Evolutionary conservation across 2,888 invertebrate genomes (phyloP), one percentile per base, ranked within the genome.

Genomic region (Diplolepis rosae): DNA sequence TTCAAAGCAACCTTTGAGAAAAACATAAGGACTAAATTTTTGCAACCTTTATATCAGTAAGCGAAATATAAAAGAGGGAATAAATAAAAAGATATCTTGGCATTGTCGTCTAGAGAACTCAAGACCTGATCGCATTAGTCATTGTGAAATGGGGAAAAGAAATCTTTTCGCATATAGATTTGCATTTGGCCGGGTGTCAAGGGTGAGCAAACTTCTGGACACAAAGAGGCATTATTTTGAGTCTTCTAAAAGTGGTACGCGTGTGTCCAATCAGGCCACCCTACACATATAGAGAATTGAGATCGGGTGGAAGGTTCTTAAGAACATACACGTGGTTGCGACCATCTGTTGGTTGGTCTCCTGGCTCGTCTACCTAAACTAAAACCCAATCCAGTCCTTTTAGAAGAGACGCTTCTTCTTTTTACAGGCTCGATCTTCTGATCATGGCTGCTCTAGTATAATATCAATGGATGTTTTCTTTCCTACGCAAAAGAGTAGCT

Each of bases 341-440:
- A 84, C 84, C 85, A 86, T 86, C 85, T 86, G 86, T 85, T 86
- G 80, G 82, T 78, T 80, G 80, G 82, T 78, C 80, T 83, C 77
- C 79, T 50, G 39, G 39, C 42, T 13, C 52, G 22, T 48, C 48
- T 54, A 61, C 56, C 39, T 22, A 24, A 61, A 35, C 32, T 22
- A 35, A 24, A 61, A 69, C 39, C 28, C 68, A 48, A 27, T 27
- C 69, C 69, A 32, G 69, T 35, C 39, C 61, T 30, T 39, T 68
- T 27, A 28, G 18, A 61, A 61, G 32, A 61, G 61, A 69, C 39
- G 35, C 69, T 32, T 52, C 71, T 56, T 69, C 66, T 69, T 35
- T 22, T 65, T 52, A 68, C 18, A 56, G 22, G 35, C 66, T 61
- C 18, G 27, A 54, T 66, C 69, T 56, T 70, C 11, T 11, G 39